Percentiles rank a stretch among this genome's conserved stretches.
phyloP scores from a whole-genome alignment of 92 coral and sea anemone species.

The Hydrozoanthus gracilis region DNA sequence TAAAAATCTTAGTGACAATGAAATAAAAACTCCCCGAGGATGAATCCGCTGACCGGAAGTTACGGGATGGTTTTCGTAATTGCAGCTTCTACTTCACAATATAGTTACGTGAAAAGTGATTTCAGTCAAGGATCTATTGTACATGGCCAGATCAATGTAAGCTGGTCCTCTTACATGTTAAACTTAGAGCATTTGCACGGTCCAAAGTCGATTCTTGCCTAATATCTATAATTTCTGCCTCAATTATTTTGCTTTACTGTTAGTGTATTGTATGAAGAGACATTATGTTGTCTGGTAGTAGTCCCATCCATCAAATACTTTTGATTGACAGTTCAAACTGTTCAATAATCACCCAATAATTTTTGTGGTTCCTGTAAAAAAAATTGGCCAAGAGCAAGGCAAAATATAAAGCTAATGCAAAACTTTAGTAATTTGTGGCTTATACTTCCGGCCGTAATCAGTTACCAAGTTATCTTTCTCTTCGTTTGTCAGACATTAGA shows the following conservation, averaged over 20 bases:
- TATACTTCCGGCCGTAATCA: constrained; percentile 14
- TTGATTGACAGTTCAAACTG: neutral
- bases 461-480: neutral
- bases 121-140: constrained; percentile 5
- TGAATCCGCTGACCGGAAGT: constrained; percentile 10
- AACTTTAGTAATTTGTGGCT: neutral
- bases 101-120: constrained; percentile 19
- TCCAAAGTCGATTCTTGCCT: constrained; percentile 1
- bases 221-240: constrained; percentile 9
- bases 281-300: neutral
- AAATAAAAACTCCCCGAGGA: constrained; percentile 48
- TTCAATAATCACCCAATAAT: neutral
- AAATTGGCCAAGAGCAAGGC: neutral
- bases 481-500: constrained; percentile 12
- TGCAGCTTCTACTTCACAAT: constrained; percentile 10
- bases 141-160: constrained; percentile 8
- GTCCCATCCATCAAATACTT: neutral
- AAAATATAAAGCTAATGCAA: neutral
- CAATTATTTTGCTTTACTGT: neutral
- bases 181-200: neutral
- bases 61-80: constrained; percentile 5
- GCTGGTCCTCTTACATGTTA: neutral
- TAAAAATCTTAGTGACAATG: constrained; percentile 73
- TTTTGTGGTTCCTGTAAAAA: neutral
- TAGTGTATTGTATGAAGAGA: neutral